phyloP scores from a whole-genome alignment of 2,113 vertebrate species.

The Puntigrus tetrazona region DNA sequence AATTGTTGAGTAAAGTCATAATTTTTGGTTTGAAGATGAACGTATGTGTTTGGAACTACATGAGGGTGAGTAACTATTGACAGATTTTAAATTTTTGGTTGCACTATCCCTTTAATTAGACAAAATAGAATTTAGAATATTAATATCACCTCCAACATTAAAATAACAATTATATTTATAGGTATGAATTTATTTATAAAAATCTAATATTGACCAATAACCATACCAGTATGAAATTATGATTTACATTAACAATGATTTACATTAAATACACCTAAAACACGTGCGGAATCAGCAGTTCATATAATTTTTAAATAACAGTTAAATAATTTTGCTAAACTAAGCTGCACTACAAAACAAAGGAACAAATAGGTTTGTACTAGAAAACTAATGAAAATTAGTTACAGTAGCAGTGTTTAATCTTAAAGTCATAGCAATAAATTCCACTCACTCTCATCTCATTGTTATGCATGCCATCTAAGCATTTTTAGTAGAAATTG shows the following conservation, averaged over 20 bases:
- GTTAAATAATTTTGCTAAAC: background rate
- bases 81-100: too few relatives aligned
- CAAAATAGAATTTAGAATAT: background rate
- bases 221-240: background rate
- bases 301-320: too few relatives aligned
- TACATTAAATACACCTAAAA: background rate
- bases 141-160: background rate
- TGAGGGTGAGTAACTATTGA: too few relatives aligned
- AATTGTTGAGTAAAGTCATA: too few relatives aligned
- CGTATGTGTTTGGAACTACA: too few relatives aligned
- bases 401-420: too few relatives aligned
- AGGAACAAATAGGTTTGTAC: background rate
- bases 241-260: background rate
- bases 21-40: too few relatives aligned
- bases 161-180: background rate
- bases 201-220: background rate
- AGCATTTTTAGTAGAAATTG: background rate
- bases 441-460: background rate
- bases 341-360: background rate
- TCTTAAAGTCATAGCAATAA: background rate
- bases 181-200: background rate
- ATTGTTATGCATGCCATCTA: background rate
- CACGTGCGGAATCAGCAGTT: background rate
- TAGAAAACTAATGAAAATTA: background rate
- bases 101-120: background rate